Percentiles rank a stretch among this genome's conserved stretches.
Conservation (phyloP, 2,113 vertebrate genomes). For the Glaucidium brasilianum region DNA sequence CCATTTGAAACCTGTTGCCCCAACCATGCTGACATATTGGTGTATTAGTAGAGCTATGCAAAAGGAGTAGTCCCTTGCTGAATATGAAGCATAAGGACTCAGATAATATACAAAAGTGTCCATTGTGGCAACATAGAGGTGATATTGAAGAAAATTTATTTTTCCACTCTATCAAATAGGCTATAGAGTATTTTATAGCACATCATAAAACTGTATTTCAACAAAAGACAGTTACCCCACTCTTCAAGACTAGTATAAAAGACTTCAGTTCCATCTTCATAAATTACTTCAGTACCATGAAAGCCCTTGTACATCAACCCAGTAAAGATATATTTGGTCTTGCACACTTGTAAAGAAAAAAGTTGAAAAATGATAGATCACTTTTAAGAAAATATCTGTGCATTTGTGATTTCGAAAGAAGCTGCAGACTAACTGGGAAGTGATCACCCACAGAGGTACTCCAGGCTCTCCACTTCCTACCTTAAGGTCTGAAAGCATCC, state of each 20-base stretch:
- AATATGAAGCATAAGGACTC: background rate
- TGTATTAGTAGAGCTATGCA: background rate
- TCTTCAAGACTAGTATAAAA: conserved; percentile 7
- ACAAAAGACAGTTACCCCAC: background rate
- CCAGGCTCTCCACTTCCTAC: background rate
- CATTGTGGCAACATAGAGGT: background rate
- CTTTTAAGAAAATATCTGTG: background rate
- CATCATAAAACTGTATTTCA: conserved; percentile 24
- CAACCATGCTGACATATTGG: background rate
- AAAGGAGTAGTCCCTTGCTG: background rate
- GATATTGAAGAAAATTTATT: conserved; percentile 32
- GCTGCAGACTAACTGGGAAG: background rate
- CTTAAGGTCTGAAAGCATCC: background rate
- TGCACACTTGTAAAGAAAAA: background rate
- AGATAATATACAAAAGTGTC: background rate
- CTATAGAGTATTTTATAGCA: conserved; percentile 34
- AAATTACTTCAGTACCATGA: conserved; percentile 4
- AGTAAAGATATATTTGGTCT: background rate
- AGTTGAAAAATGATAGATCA: background rate
- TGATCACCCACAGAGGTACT: background rate
- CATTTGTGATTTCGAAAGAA: background rate
- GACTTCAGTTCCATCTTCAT: conserved; percentile 5
- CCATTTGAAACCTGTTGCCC: background rate
- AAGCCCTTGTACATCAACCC: background rate
- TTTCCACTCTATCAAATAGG: conserved; percentile 42